phyloP scores from a whole-genome alignment of 2,113 vertebrate species.

The Tauraco erythrolophus region DNA sequence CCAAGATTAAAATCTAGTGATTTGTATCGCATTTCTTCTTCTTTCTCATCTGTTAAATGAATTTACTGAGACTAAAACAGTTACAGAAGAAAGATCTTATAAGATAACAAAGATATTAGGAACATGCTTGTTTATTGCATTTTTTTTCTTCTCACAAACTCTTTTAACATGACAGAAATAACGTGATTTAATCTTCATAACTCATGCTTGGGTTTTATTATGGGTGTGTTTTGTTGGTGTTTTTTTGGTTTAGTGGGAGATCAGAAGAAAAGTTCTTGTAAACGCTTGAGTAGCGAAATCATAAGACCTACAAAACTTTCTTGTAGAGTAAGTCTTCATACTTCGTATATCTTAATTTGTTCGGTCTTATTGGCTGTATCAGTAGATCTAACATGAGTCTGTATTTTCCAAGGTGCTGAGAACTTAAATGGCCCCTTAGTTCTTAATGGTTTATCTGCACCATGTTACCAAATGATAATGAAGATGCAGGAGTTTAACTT shows the following conservation, averaged over 20 bases:
- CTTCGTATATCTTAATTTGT: neutral
- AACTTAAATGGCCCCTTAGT: neutral
- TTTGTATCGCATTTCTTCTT: neutral
- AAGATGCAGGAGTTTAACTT: neutral
- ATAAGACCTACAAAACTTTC: neutral
- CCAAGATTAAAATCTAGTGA: neutral
- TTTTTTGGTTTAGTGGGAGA: neutral
- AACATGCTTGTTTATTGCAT: too few relatives aligned
- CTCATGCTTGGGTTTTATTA: neutral
- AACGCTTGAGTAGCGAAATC: neutral
- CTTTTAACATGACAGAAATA: neutral
- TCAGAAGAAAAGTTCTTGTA: neutral
- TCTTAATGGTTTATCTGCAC: neutral
- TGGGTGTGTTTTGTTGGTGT: neutral
- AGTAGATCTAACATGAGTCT: fast-evolving
- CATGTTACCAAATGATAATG: neutral
- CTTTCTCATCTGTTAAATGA: neutral
- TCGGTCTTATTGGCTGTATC: neutral
- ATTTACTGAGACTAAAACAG: neutral
- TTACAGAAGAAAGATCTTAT: neutral
- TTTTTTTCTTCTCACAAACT: neutral
- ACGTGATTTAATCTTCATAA: neutral
- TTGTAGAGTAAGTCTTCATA: neutral
- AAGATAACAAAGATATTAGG: neutral
- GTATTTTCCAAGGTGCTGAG: neutral